Conservation (phyloP, 1,140 invertebrate species). For the Aphidius ervi region DNA sequence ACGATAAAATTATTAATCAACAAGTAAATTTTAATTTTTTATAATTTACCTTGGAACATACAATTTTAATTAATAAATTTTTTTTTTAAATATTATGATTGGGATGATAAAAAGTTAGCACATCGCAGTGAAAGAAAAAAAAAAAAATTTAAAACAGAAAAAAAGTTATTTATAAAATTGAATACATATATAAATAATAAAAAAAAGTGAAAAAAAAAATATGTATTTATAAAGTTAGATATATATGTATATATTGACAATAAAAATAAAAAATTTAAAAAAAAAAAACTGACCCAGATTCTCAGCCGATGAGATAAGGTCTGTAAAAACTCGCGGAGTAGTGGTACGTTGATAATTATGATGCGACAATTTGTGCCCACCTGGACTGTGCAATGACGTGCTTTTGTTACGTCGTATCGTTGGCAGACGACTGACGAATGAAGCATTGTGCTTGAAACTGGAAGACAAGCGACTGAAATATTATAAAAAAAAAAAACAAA, state of each 20-base stretch:
- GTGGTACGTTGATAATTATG: conserved; percentile 38
- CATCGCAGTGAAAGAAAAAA: not conserved
- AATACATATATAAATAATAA: too few relatives aligned
- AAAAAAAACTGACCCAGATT: conserved; percentile 61
- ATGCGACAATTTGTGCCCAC: conserved; percentile 57
- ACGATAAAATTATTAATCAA: conserved; percentile 1
- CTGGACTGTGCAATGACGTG: conserved; percentile 66
- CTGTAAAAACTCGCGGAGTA: conserved; percentile 58
- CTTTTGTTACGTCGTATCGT: conserved; percentile 79
- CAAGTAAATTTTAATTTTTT: too few relatives aligned
- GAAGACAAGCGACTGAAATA: conserved; percentile 61
- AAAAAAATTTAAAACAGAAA: conserved; percentile 16
- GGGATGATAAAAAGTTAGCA: not conserved
- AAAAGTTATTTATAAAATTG: conserved; percentile 1
- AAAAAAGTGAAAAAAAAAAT: too few relatives aligned
- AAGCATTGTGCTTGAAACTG: conserved; percentile 88
- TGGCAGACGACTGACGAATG: conserved; percentile 81
- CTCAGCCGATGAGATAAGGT: conserved; percentile 68
- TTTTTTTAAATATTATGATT: not conserved
- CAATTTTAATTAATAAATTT: too few relatives aligned
- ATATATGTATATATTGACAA: not conserved
- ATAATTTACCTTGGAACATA: too few relatives aligned
- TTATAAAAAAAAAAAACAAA: conserved; percentile 22
- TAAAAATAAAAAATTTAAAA: conserved; percentile 1
- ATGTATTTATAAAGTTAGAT: too few relatives aligned